Percentiles rank a stretch among this genome's conserved stretches.
Evolutionary conservation across 2,113 vertebrate species (phyloP).

Genomic region (Myxocyprinus asiaticus): DNA sequence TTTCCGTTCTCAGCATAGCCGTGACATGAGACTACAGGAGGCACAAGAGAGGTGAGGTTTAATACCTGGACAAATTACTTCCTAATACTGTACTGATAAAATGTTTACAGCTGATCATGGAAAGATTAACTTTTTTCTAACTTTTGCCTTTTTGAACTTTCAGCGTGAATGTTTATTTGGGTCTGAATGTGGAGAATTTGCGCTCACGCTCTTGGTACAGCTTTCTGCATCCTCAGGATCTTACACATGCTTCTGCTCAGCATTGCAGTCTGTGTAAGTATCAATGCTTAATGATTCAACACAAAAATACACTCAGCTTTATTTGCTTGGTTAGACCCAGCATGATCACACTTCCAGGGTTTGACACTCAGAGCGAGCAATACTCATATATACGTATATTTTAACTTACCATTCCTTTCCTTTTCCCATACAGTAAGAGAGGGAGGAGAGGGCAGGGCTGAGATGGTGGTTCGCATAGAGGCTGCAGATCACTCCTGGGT

Average conservation of each 20-base stretch:
- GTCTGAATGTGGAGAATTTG: slow-evolving; percentile 83
- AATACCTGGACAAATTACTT: not conserved
- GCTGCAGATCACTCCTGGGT: slow-evolving; percentile 79
- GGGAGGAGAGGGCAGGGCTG: slow-evolving; percentile 81
- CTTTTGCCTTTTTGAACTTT: not conserved
- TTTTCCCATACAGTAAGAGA: slow-evolving; percentile 78
- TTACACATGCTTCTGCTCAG: slow-evolving; percentile 86
- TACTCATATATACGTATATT: too few relatives aligned
- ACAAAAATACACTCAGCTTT: not conserved
- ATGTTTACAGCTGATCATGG: not conserved
- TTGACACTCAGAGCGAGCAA: too few relatives aligned
- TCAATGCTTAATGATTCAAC: slow-evolving; percentile 34
- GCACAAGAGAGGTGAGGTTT: slow-evolving; percentile 83
- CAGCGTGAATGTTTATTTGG: slow-evolving; percentile 84
- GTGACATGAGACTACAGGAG: slow-evolving; percentile 82
- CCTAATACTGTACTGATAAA: too few relatives aligned
- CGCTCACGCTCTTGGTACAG: slow-evolving; percentile 89
- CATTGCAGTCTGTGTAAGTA: slow-evolving; percentile 88
- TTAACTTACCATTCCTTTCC: not conserved
- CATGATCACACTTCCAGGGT: not conserved
- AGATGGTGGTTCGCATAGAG: slow-evolving; percentile 87
- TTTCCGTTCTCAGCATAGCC: slow-evolving; percentile 83
- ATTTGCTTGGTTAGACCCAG: slow-evolving; percentile 1
- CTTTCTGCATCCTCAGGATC: slow-evolving; percentile 89
- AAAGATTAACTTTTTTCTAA: not conserved